Conservation (phyloP, 2,113 vertebrate species). For the Semnornis frantzii region DNA sequence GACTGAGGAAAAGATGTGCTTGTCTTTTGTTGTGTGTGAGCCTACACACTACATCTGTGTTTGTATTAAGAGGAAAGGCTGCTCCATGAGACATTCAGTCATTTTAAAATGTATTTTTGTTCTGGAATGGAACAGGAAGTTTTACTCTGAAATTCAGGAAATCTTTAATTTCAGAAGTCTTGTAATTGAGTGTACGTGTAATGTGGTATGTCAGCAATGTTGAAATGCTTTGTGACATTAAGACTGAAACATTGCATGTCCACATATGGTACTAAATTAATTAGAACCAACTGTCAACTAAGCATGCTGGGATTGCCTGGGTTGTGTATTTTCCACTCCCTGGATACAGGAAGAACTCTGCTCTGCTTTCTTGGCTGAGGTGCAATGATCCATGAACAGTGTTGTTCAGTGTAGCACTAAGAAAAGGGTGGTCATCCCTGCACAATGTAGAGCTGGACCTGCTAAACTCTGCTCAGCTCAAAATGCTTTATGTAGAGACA, state of each 20-base stretch:
- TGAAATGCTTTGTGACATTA: slow-evolving; percentile 34
- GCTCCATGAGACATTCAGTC: slow-evolving; percentile 15
- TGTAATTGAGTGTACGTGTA: slow-evolving; percentile 2
- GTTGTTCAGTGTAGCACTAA: neutral
- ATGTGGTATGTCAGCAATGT: slow-evolving; percentile 12
- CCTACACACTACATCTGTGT: slow-evolving; percentile 54
- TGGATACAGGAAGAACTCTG: neutral
- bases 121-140: slow-evolving; percentile 47
- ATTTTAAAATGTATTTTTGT: slow-evolving; percentile 36
- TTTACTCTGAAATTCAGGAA: slow-evolving; percentile 21
- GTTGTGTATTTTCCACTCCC: neutral
- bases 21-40: neutral
- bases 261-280: slow-evolving; percentile 55
- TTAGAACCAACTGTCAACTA: slow-evolving; percentile 57
- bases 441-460: neutral
- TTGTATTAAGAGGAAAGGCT: slow-evolving; percentile 55
- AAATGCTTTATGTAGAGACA: neutral
- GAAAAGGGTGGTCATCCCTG: neutral
- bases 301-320: neutral
- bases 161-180: slow-evolving; percentile 21
- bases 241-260: slow-evolving; percentile 50
- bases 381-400: neutral
- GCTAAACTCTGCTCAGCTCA: neutral
- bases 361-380: neutral
- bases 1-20: neutral